These are phyloP conservation scores for Cylas formicarius DNA, from an alignment of 1,140 invertebrate genomes.

Conservation along the genomic window DNA sequence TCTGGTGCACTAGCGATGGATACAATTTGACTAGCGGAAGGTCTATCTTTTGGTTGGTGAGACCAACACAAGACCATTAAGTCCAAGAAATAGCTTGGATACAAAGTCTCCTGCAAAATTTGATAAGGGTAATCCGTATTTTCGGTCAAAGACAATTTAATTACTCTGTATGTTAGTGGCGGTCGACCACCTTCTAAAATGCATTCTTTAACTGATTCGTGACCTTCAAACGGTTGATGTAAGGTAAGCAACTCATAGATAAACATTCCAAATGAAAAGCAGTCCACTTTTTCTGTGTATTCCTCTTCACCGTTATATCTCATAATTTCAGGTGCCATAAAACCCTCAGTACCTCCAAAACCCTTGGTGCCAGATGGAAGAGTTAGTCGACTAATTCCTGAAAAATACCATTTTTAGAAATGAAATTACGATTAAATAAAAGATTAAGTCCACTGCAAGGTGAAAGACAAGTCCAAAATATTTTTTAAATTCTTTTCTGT, in stretches of 20 bases:
- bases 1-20: slow-evolving; percentile 87
- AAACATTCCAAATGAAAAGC: slow-evolving; percentile 99
- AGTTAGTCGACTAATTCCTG: slow-evolving; percentile 79
- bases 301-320: slow-evolving; percentile 97
- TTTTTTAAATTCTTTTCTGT: no score
- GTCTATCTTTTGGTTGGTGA: slow-evolving; percentile 76
- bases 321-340: slow-evolving; percentile 99
- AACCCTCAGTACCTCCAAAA: slow-evolving; percentile 94
- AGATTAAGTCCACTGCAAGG: no score
- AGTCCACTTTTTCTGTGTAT: slow-evolving; percentile 98
- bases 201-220: slow-evolving; percentile 93
- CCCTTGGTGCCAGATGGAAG: slow-evolving; percentile 90
- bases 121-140: background rate
- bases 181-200: slow-evolving; percentile 91
- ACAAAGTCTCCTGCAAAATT: slow-evolving; percentile 56
- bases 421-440: slow-evolving; percentile 7
- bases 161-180: slow-evolving; percentile 70
- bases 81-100: slow-evolving; percentile 87
- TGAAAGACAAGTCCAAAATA: no score
- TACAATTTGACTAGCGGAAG: slow-evolving; percentile 89
- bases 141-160: slow-evolving; percentile 17
- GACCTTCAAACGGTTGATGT: slow-evolving; percentile 88
- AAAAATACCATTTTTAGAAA: slow-evolving; percentile 20
- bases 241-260: slow-evolving; percentile 92
- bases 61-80: slow-evolving; percentile 95